phyloP scores from a whole-genome alignment of 2,113 vertebrate genomes.

The Mugil cephalus region DNA sequence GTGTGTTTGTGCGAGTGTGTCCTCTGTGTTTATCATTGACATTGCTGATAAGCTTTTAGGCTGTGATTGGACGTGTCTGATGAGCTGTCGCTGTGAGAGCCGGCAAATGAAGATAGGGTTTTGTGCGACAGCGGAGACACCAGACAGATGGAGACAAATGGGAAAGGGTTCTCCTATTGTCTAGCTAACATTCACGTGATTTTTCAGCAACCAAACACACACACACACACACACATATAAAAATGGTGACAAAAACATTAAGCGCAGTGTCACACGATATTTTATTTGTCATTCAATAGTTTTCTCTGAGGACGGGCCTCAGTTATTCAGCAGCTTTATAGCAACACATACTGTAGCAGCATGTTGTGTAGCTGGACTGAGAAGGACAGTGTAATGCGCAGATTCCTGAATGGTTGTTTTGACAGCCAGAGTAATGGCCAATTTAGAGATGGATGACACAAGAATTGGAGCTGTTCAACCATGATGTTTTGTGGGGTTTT shows the following conservation, averaged over 20 bases:
- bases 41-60: slow-evolving; percentile 68
- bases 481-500: background rate
- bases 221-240: slow-evolving; percentile 14
- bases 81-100: slow-evolving; percentile 58
- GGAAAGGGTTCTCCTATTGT: slow-evolving; percentile 51
- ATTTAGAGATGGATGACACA: slow-evolving; percentile 64
- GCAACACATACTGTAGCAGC: slow-evolving; percentile 25
- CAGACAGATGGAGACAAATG: slow-evolving; percentile 74
- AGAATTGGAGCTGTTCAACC: slow-evolving; percentile 60
- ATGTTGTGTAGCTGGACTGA: slow-evolving; percentile 20
- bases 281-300: slow-evolving; percentile 23
- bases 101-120: slow-evolving; percentile 58
- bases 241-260: slow-evolving; percentile 16
- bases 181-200: slow-evolving; percentile 25
- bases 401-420: slow-evolving; percentile 54
- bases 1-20: slow-evolving; percentile 30
- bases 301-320: slow-evolving; percentile 16
- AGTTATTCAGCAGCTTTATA: slow-evolving; percentile 3
- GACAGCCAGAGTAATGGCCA: slow-evolving; percentile 68
- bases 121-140: slow-evolving; percentile 41
- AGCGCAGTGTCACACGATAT: background rate
- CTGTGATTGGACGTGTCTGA: slow-evolving; percentile 64
- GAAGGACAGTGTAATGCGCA: slow-evolving; percentile 32
- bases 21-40: slow-evolving; percentile 66
- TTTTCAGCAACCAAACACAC: slow-evolving; percentile 10